Evolutionary conservation across 2,113 vertebrate genomes (phyloP), one percentile per base, ranked within the genome.

Genomic region (Bagarius yarrelli): DNA sequence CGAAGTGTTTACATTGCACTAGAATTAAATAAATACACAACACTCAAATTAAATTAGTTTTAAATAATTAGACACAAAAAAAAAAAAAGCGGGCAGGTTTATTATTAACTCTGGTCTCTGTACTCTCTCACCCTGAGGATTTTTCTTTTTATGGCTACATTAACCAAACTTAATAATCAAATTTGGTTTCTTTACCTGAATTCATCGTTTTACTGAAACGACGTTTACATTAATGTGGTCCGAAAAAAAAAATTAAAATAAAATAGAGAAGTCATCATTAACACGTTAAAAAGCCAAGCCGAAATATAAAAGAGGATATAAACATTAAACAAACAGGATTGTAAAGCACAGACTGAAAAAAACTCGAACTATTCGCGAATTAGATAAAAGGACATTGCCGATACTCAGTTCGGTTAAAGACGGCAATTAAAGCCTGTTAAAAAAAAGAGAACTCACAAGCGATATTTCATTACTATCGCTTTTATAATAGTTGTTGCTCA

Each of bases 131-230:
- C 76, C 76, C 76, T 78, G 76, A 78, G 76, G 60, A 78, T 78
- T 64, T 78, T 23, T 53, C 47, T 72, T 50, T 78, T 78, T 78
- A 78, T 78, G 76, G 76, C 76, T 78, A 78, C 76, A 78, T 78
- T 66, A 78, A 78, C 76, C 76, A 78, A 78, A 78, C 76, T 78
- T 47, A 78, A 72, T 60, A 78, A 52, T 64, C 47, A 78, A 64
- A 78, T 78, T 78, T 78, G 76, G 76, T 78, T 77, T 78, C 76
- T 78, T 78, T 78, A 78, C 76, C 76, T 78, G 76, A 78, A 78
- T 78, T 78, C 76, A 53, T 78, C 76, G 76, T 78, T 47, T 66
- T 53, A 34, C 76, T 77, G 47, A 34, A 78, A 78, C 76, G 60
- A 77, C 75, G 40, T 78, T 78, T 78, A 78, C 76, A 78, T 78